Conservation (phyloP, 1,140 invertebrate species). For the Magallana gigas region DNA sequence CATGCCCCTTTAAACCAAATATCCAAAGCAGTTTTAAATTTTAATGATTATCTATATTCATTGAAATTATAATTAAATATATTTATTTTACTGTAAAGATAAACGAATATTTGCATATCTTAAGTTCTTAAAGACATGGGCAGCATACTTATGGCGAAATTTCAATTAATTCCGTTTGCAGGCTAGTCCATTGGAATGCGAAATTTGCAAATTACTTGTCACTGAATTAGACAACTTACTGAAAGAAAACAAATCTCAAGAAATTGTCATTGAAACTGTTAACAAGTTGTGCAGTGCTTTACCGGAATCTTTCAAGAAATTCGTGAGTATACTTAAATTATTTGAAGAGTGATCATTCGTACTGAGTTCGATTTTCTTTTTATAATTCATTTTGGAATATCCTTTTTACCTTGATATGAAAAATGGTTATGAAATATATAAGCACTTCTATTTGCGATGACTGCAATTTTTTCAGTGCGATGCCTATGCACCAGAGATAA, state of each 20-base stretch:
- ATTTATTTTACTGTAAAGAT: too few relatives aligned
- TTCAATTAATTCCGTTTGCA: background rate
- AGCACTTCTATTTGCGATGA: too few relatives aligned
- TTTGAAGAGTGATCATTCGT: too few relatives aligned
- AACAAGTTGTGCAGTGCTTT: constrained; percentile 37
- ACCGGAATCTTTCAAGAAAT: constrained; percentile 47
- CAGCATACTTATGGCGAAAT: too few relatives aligned
- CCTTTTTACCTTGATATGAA: too few relatives aligned
- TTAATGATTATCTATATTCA: too few relatives aligned
- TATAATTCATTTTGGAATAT: background rate
- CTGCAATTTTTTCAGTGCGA: constrained; percentile 12
- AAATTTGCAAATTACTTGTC: constrained; percentile 44
- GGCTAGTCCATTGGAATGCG: constrained; percentile 44
- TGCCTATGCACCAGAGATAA: constrained; percentile 24
- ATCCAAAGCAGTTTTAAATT: too few relatives aligned
- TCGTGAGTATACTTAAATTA: constrained; percentile 32
- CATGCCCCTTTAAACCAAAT: too few relatives aligned
- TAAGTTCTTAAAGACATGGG: too few relatives aligned
- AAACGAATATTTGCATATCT: too few relatives aligned
- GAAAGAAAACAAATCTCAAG: constrained; percentile 20
- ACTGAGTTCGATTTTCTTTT: background rate
- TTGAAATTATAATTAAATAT: too few relatives aligned
- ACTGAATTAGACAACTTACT: constrained; percentile 39
- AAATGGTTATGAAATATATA: too few relatives aligned
- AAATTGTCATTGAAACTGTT: constrained; percentile 37